These are phyloP conservation scores for Grallaria varia DNA, from an alignment of 2,113 vertebrate species.

Conservation along the genomic window DNA sequence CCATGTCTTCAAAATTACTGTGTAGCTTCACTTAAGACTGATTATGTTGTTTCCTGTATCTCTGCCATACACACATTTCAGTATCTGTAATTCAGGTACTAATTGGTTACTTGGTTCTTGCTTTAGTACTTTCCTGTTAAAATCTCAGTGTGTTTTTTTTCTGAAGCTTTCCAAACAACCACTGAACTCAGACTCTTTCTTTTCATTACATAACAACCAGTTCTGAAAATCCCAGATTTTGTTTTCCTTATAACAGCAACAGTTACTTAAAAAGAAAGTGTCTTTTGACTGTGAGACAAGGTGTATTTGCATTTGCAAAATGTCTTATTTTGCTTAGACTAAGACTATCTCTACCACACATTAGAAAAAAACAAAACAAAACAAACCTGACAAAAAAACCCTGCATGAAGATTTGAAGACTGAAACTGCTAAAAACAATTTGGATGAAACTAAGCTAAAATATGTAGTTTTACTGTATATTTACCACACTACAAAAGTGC, in stretches of 20 bases:
- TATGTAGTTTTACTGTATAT: background rate
- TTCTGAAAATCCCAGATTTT: background rate
- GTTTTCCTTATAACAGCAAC: background rate
- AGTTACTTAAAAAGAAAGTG: background rate
- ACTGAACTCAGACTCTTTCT: background rate
- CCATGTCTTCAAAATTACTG: background rate
- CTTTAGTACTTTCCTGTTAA: background rate
- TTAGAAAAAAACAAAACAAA: fast-evolving
- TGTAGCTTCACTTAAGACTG: background rate
- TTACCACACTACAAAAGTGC: background rate
- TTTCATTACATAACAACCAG: background rate
- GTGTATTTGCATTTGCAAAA: background rate
- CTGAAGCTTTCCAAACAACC: background rate
- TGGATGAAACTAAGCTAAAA: background rate
- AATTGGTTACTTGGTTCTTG: background rate
- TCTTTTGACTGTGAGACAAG: background rate
- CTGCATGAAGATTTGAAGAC: background rate
- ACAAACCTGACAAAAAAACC: background rate
- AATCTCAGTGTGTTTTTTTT: background rate
- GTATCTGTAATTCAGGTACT: background rate
- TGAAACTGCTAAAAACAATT: background rate
- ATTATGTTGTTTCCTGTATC: background rate
- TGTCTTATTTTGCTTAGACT: background rate
- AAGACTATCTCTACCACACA: fast-evolving
- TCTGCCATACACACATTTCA: background rate